Conservation (phyloP, 2,888 invertebrate species). For the Oithona nana region DNA sequence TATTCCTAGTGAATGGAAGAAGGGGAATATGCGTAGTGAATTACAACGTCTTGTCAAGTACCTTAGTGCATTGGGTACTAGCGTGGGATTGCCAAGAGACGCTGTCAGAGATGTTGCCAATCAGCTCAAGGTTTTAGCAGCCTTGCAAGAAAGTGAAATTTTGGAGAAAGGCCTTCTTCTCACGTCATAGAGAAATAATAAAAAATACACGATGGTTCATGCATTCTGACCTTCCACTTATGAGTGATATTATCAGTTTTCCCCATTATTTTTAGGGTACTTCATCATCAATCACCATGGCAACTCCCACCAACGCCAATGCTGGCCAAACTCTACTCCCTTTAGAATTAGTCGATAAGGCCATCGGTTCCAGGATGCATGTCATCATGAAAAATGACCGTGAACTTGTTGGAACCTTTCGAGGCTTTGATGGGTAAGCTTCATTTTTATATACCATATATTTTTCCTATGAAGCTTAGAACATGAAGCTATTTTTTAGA, state of each 20-base stretch:
- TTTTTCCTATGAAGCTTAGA: too few relatives aligned
- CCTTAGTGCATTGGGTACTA: background rate
- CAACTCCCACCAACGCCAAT: too few relatives aligned
- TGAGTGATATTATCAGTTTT: too few relatives aligned
- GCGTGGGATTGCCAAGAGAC: background rate
- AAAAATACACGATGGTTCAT: too few relatives aligned
- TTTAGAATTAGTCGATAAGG: conserved; percentile 92
- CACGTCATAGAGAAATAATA: too few relatives aligned
- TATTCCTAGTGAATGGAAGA: conserved; percentile 1
- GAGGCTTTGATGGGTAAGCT: conserved; percentile 98
- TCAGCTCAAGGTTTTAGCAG: background rate
- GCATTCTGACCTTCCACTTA: too few relatives aligned
- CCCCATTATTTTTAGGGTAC: too few relatives aligned
- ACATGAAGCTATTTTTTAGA: too few relatives aligned
- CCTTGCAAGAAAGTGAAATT: background rate
- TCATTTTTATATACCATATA: too few relatives aligned
- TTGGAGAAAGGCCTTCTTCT: too few relatives aligned
- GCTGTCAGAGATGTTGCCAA: background rate
- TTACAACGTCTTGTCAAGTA: background rate
- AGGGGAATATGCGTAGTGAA: too few relatives aligned
- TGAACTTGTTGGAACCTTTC: conserved; percentile 91
- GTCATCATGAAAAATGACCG: conserved; percentile 99
- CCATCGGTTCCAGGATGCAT: conserved; percentile 95
- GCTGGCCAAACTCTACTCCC: background rate
- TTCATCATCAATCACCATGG: too few relatives aligned